Conservation (phyloP, 1,140 invertebrate genomes). For the Lucilia cuprina region DNA sequence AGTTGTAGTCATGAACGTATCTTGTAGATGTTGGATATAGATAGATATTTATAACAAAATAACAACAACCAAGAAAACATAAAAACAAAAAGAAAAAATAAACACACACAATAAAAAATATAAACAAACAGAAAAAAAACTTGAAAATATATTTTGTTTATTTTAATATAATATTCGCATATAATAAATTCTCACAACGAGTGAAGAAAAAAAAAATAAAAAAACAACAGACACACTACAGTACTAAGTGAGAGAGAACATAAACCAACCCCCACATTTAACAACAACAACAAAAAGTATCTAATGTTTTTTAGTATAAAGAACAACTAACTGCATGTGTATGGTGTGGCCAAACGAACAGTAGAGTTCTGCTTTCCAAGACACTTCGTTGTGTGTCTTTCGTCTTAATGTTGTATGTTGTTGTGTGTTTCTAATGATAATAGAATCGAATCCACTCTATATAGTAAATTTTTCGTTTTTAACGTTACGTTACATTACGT, state of each 20-base stretch:
- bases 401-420: neutral
- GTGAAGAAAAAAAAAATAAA: neutral
- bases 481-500: neutral
- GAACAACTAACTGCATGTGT: neutral
- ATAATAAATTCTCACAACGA: neutral
- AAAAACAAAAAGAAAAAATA: neutral
- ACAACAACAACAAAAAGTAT: neutral
- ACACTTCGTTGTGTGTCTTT: neutral
- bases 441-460: neutral
- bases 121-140: neutral
- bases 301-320: neutral
- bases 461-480: neutral
- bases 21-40: neutral
- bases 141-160: neutral
- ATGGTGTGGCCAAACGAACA: neutral
- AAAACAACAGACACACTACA: neutral
- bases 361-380: neutral
- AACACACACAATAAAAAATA: neutral
- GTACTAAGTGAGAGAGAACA: neutral
- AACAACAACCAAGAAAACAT: constrained; percentile 5
- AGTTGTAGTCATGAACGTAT: constrained; percentile 27
- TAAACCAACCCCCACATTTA: constrained; percentile 9
- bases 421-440: neutral
- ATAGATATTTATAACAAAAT: neutral
- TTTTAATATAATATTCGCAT: neutral